Evolutionary conservation across 1,140 invertebrate genomes (phyloP).

Genomic region (Stegodyphus mimosarum): DNA sequence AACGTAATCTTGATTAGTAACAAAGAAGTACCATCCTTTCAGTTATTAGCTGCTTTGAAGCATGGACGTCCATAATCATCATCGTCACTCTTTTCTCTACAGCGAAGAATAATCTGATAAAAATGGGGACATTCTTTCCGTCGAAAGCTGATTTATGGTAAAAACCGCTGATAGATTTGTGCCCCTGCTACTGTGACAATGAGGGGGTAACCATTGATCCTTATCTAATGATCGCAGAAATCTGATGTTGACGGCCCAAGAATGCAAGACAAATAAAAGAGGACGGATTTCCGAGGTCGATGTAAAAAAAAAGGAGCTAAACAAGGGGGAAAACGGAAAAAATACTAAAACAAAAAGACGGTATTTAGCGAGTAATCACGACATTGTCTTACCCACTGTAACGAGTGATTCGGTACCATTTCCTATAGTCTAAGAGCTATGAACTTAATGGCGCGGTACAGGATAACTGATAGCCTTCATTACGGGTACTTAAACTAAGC

Average conservation of each 20-base stretch:
- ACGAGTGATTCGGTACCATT: conserved; percentile 16
- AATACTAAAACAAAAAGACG: conserved; percentile 18
- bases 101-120: too few species aligned
- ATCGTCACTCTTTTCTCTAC: too few species aligned
- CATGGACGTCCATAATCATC: too few species aligned
- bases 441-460: conserved; percentile 28
- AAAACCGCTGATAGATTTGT: not conserved
- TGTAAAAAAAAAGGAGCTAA: conserved; percentile 19
- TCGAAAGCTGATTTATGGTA: too few species aligned
- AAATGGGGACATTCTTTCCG: too few species aligned
- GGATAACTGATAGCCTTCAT: conserved; percentile 8
- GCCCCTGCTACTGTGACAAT: not conserved
- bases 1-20: too few species aligned
- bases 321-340: conserved; percentile 4
- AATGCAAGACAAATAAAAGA: conserved; percentile 40
- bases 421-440: conserved; percentile 25
- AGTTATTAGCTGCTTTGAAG: too few species aligned
- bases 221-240: conserved; percentile 43
- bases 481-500: conserved; percentile 29
- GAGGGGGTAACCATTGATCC: conserved; percentile 17
- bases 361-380: conserved; percentile 51
- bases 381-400: conserved; percentile 39
- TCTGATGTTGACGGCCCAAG: conserved; percentile 13
- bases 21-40: too few species aligned
- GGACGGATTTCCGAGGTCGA: conserved; percentile 19